Percentiles rank a stretch among this genome's conserved stretches.
Conservation (phyloP, 2,113 vertebrate species). For the Dicentrarchus labrax region DNA sequence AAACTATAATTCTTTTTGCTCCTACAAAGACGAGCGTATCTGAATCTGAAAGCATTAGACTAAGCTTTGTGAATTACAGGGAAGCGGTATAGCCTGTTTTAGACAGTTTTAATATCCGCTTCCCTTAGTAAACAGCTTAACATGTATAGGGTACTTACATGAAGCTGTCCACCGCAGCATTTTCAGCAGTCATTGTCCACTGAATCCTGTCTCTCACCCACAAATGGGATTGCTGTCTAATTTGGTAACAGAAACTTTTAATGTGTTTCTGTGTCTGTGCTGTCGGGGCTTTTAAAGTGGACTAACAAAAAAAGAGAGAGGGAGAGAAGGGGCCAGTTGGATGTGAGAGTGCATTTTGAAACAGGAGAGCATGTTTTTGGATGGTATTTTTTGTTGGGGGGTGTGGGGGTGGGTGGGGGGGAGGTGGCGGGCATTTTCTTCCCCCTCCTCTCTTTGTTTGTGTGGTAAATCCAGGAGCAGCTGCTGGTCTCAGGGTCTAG, state of each 20-base stretch:
- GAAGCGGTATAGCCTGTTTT: slow-evolving; percentile 18
- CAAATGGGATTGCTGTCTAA: slow-evolving; percentile 47
- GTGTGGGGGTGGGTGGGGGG: slow-evolving; percentile 18
- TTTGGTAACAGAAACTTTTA: slow-evolving; percentile 76
- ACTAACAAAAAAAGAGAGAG: slow-evolving; percentile 37
- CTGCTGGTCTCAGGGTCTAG: slow-evolving; percentile 92
- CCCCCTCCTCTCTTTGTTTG: slow-evolving; percentile 85
- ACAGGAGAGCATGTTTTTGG: slow-evolving; percentile 81
- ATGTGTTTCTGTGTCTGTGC: slow-evolving; percentile 67
- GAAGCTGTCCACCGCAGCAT: slow-evolving; percentile 42
- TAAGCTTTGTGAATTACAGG: slow-evolving; percentile 26
- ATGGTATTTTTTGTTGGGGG: slow-evolving; percentile 72
- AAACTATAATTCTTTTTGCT: slow-evolving; percentile 27
- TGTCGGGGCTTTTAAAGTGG: slow-evolving; percentile 60
- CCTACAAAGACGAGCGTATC: slow-evolving; percentile 7
- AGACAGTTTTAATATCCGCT: slow-evolving; percentile 29
- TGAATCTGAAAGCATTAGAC: slow-evolving; percentile 44
- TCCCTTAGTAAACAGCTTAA: slow-evolving; percentile 39
- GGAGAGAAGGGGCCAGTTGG: slow-evolving; percentile 71
- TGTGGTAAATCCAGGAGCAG: slow-evolving; percentile 89
- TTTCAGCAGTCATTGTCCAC: slow-evolving; percentile 50
- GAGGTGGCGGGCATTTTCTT: slow-evolving; percentile 54
- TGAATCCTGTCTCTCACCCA: slow-evolving; percentile 38
- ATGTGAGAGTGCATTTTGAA: slow-evolving; percentile 77
- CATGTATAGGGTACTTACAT: slow-evolving; percentile 30